Evolutionary conservation across 2,797 vertebrate species (phyloP), one percentile per base, ranked within the genome.

Genomic region (Acropternis orthonyx): DNA sequence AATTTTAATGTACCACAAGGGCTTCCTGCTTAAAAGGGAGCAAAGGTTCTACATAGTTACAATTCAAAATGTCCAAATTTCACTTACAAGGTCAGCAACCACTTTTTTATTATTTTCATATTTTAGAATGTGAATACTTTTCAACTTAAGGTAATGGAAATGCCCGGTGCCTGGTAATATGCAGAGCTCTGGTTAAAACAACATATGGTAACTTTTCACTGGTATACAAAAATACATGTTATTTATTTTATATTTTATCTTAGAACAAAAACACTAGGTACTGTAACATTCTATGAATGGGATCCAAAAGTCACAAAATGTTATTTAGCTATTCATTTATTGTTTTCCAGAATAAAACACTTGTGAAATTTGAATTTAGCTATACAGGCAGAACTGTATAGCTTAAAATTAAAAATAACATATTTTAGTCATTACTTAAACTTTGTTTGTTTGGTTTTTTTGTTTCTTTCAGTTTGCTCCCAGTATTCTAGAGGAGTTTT

Each of bases 401-500:
- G 43, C 23, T 68, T 75, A 5, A 24, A 13, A 85, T 72, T 24
- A 88, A 65, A 54, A 58, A n/a, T 39, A 24, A 26, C 15, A 63
- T 17, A 18, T 75, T 81, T 28, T 91, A n/a, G 14, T 44, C 94
- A 61, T 66, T 22, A 8, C 6, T 68, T 81, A 65, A 51, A 82
- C 36, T 78, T 27, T 56, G 3, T 20, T 55, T 61, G 2, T 18
- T 41, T 72, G 46, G 54, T 44, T 49, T 55, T 16, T 43, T 26
- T 30, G 3, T 93, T 61, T 68, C 13, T 98, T 98, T 46, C 97
- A 98, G 98, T 98, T 93, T 98, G 98, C 96, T 98, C 98, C 94
- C 98, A 99, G 98, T 99, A 99, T 97, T 99, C 99, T 20, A 98
- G 99, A 97, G 99, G 99, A 88, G 99, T 99, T 95, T 99, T 99